Conservation (phyloP, 2,888 invertebrate species). For the Yponomeuta cagnagella region DNA sequence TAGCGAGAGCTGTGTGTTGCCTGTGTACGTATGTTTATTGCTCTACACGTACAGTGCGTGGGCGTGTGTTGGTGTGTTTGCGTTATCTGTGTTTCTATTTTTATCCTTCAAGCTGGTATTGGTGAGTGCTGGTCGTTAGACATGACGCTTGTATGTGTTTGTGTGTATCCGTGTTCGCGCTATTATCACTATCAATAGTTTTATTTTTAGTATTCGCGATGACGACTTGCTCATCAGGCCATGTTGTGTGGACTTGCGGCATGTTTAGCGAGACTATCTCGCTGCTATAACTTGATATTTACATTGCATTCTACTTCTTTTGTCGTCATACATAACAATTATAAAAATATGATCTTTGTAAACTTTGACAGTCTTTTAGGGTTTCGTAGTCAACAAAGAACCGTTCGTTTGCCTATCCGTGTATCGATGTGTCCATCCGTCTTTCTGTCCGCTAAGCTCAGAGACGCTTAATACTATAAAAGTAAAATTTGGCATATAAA, state of each 20-base stretch:
- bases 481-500: no score
- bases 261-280: neutral
- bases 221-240: conserved; percentile 24
- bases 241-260: conserved; percentile 18
- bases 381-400: no score
- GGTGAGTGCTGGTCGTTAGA: conserved; percentile 24
- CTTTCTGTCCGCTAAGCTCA: no score
- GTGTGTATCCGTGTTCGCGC: conserved; percentile 59
- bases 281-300: neutral
- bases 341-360: neutral
- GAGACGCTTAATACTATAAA: no score
- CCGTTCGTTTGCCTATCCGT: no score
- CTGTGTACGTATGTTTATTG: conserved; percentile 67
- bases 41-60: conserved; percentile 67
- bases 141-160: conserved; percentile 33
- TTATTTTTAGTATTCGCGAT: conserved; percentile 14
- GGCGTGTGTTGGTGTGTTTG: conserved; percentile 73
- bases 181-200: conserved; percentile 23
- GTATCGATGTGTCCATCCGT: no score
- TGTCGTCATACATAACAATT: neutral
- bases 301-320: neutral
- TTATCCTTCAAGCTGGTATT: conserved; percentile 38
- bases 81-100: conserved; percentile 71
- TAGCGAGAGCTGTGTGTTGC: conserved; percentile 41
- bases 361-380: neutral